Conservation (phyloP, 1,140 invertebrate species). For the Prorops nasuta region DNA sequence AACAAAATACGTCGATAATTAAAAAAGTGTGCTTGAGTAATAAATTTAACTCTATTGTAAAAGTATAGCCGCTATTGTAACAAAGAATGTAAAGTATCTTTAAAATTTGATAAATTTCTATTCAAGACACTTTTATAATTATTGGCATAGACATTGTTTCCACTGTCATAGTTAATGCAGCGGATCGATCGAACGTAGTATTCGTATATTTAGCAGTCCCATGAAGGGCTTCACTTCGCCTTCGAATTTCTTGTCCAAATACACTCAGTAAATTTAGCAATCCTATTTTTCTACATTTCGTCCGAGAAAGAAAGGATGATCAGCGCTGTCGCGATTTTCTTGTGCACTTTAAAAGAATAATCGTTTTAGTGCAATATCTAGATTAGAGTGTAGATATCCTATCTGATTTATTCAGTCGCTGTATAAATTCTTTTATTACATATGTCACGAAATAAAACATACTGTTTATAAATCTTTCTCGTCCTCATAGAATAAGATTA, state of each 20-base stretch:
- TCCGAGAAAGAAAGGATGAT: too few relatives aligned
- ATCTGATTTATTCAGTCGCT: constrained; percentile 33
- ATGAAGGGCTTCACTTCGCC: background rate
- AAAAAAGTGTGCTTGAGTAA: too few relatives aligned
- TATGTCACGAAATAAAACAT: constrained; percentile 39
- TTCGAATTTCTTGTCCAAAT: constrained; percentile 21
- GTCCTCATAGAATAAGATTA: constrained; percentile 6
- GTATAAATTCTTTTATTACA: constrained; percentile 47
- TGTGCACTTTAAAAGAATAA: constrained; percentile 8
- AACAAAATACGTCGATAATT: too few relatives aligned
- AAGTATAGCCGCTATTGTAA: too few relatives aligned
- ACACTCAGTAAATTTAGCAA: constrained; percentile 29
- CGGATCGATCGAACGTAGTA: too few relatives aligned
- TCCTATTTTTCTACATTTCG: constrained; percentile 50
- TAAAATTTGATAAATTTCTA: background rate
- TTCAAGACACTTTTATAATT: background rate
- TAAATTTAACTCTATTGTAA: too few relatives aligned
- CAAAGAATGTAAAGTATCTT: background rate
- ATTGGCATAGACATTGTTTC: background rate
- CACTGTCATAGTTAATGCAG: too few relatives aligned
- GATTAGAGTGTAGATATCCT: constrained; percentile 21
- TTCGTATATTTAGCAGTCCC: too few relatives aligned
- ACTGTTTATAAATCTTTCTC: constrained; percentile 23
- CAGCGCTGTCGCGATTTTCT: constrained; percentile 4
- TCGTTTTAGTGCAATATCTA: constrained; percentile 33